A percentile compares a stretch with the other conserved stretches of the same genome.
Conservation (phyloP, 2,797 vertebrate genomes). For the Tympanoctomys barrerae region DNA sequence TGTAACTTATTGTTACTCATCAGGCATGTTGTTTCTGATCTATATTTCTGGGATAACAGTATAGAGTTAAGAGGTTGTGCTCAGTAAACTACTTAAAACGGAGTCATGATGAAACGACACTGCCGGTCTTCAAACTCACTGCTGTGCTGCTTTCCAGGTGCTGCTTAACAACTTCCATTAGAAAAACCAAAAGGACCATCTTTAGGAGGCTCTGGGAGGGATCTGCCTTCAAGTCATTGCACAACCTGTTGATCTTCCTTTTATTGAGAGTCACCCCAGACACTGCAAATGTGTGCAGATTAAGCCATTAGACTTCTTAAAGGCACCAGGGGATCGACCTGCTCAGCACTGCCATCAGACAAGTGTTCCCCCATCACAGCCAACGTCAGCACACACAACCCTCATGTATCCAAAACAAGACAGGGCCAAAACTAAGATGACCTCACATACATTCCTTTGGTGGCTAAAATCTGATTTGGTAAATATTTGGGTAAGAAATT, state of each 20-base stretch:
- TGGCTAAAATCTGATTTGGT: constrained; percentile 29
- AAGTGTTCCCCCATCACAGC: constrained; percentile 41
- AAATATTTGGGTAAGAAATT: constrained; percentile 32
- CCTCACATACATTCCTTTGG: not conserved
- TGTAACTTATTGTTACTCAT: not conserved
- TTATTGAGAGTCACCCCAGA: constrained; percentile 74
- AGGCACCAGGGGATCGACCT: constrained; percentile 40
- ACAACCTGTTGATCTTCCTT: constrained; percentile 57
- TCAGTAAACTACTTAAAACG: not conserved
- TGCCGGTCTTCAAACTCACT: not conserved
- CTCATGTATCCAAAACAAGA: constrained; percentile 50
- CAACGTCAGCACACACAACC: not conserved
- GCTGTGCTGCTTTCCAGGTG: not conserved
- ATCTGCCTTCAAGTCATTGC: constrained; percentile 70
- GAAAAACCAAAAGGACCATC: constrained; percentile 77
- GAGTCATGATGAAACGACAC: not conserved
- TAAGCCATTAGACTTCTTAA: constrained; percentile 54
- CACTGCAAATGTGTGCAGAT: constrained; percentile 62
- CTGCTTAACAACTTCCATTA: constrained; percentile 74
- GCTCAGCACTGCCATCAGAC: constrained; percentile 19
- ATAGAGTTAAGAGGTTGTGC: not conserved
- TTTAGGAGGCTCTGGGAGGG: constrained; percentile 71
- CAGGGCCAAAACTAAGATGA: not conserved
- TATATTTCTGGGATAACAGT: not conserved
- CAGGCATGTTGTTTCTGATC: not conserved